Base-by-base conservation (phyloP, 2,888 invertebrate genomes). In the Cosmopolites sordidus region DNA sequence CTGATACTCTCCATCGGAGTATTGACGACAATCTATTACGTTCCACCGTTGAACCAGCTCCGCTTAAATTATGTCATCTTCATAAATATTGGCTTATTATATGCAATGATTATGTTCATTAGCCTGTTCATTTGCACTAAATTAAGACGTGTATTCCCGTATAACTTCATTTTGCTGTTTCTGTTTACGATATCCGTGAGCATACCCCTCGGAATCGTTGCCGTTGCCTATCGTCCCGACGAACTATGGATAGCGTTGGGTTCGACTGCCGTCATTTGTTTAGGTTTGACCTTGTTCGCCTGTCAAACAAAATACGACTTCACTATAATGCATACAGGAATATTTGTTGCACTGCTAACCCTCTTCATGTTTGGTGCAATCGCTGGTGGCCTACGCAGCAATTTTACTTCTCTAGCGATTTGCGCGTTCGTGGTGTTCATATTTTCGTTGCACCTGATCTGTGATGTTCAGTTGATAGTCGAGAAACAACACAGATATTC, bases 391-490 rank as follows among this genome's bases (percentile, higher is more conserved):
- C 5, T 27, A 9, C 9, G 9, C 9, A 27, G 94, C 38, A 76
- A 92, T 53, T 77, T 82, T 11, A 79, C 83, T 14, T 4, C 15
- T 27, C 5, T 38, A 29, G 39, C 9, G 18, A 33, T 33, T n/a
- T 14, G 16, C 3, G 37, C n/a, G 8, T 5, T 88, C 8, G 92
- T 92, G 8, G 92, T 91, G 0, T 73, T 93, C 3, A 70, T 94
- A 1, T 94, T 94, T 75, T 87, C 88, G 1, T 37, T 57, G 39
- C 59, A 92, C 74, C 77, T 95, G 45, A 82, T 95, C n/a, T 92
- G 91, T 71, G 95, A 95, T 75, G 94, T 93, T 0, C 94, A 95
- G 74, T 70, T 86, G 61, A 92, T 95, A 89, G 92, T 95, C 89
- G 78, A 93, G 73, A 94, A 93, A 2, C 92, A 92, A 11, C 85